Base-by-base conservation (phyloP, 2,888 invertebrate genomes). In the Drosophila mayaguana region DNA sequence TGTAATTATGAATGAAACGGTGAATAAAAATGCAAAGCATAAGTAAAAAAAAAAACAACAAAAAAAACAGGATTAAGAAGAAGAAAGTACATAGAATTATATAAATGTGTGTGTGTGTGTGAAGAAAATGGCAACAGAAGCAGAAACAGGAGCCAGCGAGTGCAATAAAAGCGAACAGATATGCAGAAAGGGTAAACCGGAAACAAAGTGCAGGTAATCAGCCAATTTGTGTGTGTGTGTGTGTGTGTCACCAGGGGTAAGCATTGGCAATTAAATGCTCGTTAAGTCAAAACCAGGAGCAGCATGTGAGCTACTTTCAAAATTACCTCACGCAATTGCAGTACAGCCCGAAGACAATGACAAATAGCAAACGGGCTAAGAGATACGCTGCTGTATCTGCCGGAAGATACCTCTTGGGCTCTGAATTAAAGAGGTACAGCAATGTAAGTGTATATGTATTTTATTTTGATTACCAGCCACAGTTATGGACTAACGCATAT, bases 261-360 rank as follows among this genome's bases (percentile, higher is more conserved):
- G n/a, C 50, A n/a, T 67, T 55, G 63, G 71, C 86, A 83, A 83
- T 83, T 83, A 83, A 88, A 83, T 88, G 81, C 88, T 88, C 83
- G 75, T 83, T 83, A 83, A 80, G 80, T 80, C 80, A 79, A 77
- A 79, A 75, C 79, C 69, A 74, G 64, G 48, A 78, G 62, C 59
- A 60, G 65, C 65, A 73, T 74, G 55, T 42, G 63, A 77, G 75
- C 75, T 63, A 64, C 70, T 63, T 78, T 79, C 79, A 78, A 77
- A 77, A 77, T 79, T 77, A 79, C 79, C 79, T 54, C 65, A 65
- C 70, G 70, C 70, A 79, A 75, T 75, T 74, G 50, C 64, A 76
- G 46, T 40, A 61, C 70, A 79, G 53, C 40, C 36, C 42, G 57
- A 55, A 46, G 48, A 32, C 32, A 50, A 12, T 18, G 32, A 18